phyloP scores from a whole-genome alignment of 2,113 vertebrate genomes.

The Myotis brandtii region DNA sequence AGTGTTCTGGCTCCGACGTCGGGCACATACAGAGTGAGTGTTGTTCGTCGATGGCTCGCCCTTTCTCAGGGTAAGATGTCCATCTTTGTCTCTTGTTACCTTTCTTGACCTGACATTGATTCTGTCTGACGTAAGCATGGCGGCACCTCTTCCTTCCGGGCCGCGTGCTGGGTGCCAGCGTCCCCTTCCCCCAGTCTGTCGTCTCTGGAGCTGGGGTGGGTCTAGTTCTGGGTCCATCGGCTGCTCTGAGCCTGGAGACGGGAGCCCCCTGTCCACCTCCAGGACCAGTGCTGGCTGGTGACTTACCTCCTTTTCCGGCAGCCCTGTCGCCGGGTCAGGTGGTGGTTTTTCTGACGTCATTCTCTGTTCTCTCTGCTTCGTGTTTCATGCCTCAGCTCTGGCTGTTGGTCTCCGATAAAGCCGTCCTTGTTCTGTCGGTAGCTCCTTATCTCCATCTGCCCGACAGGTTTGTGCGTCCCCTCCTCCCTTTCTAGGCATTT shows the following conservation, averaged over 20 bases:
- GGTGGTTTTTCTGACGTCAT: no score
- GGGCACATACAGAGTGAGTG: background rate
- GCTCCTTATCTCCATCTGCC: background rate
- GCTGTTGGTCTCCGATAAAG: no score
- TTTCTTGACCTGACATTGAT: background rate
- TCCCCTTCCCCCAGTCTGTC: background rate
- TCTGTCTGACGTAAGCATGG: background rate
- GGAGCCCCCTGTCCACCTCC: no score
- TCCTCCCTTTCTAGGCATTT: background rate
- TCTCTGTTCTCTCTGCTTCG: background rate
- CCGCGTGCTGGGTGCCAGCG: background rate
- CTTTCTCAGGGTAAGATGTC: background rate
- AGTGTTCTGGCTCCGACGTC: fast-evolving
- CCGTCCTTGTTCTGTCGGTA: fast-evolving
- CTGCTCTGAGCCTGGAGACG: no score
- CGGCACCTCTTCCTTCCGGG: no score
- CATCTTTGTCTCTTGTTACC: background rate
- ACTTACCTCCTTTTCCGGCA: background rate
- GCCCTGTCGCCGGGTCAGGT: background rate
- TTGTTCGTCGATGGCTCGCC: background rate
- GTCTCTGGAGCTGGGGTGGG: background rate
- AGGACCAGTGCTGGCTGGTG: no score
- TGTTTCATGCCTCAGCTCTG: fast-evolving
- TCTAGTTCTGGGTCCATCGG: no score
- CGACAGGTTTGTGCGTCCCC: no score